Evolutionary conservation across 2,113 vertebrate genomes (phyloP).

Genomic region (Galeopterus variegatus): DNA sequence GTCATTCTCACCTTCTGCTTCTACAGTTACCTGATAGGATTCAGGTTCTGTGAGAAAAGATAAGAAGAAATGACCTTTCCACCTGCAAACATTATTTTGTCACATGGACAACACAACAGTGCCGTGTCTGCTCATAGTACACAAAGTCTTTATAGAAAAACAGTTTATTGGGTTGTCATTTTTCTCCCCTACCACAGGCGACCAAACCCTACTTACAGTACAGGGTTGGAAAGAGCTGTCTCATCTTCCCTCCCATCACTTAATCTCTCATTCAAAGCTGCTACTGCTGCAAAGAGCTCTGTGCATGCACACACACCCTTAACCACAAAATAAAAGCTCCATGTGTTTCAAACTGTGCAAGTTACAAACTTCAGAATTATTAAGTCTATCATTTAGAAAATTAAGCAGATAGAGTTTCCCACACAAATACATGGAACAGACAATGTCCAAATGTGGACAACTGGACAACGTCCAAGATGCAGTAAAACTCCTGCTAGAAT

Average conservation of each 20-base stretch:
- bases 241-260: background rate
- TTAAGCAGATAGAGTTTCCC: background rate
- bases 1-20: background rate
- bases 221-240: background rate
- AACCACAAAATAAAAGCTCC: background rate
- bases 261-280: background rate
- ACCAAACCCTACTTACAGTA: background rate
- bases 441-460: background rate
- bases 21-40: background rate
- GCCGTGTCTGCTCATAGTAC: background rate
- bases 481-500: background rate
- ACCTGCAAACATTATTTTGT: background rate
- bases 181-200: background rate
- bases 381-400: background rate
- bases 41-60: background rate
- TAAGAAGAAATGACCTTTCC: background rate
- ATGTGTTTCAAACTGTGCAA: background rate
- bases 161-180: background rate
- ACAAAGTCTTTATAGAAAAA: background rate
- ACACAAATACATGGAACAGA: background rate
- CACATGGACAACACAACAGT: background rate
- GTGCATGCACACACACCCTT: background rate
- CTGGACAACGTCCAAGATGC: background rate
- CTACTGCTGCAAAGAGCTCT: background rate
- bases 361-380: background rate